These are phyloP conservation scores for Plebejus melissa DNA, from an alignment of 2,888 invertebrate species.

Conservation along the genomic window DNA sequence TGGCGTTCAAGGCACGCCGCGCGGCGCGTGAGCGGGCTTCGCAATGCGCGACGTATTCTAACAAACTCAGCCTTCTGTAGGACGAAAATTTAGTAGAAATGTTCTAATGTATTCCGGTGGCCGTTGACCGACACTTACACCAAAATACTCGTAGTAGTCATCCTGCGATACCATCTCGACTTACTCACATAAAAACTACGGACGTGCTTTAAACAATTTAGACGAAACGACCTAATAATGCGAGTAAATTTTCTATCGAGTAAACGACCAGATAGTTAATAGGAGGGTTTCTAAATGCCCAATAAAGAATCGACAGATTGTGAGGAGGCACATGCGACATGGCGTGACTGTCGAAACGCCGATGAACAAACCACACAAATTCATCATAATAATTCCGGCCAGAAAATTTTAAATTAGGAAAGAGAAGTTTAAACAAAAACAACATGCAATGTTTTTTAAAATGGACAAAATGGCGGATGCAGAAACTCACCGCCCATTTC, in stretches of 20 bases:
- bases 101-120: slow-evolving; percentile 76
- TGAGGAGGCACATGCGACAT: slow-evolving; percentile 69
- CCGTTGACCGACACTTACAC: slow-evolving; percentile 68
- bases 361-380: slow-evolving; percentile 69
- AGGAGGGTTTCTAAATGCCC: slow-evolving; percentile 59
- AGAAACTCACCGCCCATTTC: slow-evolving; percentile 66
- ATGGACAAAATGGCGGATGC: slow-evolving; percentile 58
- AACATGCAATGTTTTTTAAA: slow-evolving; percentile 48
- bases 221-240: not conserved
- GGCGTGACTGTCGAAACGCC: slow-evolving; percentile 74
- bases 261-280: slow-evolving; percentile 54
- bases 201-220: not conserved
- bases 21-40: slow-evolving; percentile 68
- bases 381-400: slow-evolving; percentile 62
- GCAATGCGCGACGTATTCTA: slow-evolving; percentile 72
- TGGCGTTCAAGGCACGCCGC: slow-evolving; percentile 70
- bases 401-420: slow-evolving; percentile 15
- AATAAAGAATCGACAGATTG: slow-evolving; percentile 69
- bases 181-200: not conserved
- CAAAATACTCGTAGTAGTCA: slow-evolving; percentile 36
- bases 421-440: slow-evolving; percentile 22
- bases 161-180: slow-evolving; percentile 13
- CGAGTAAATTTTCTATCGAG: slow-evolving; percentile 30
- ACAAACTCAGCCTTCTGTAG: slow-evolving; percentile 78
- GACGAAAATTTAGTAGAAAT: slow-evolving; percentile 79